These are phyloP conservation scores for Lerema accius DNA, from an alignment of 1,140 invertebrate genomes.

Conservation along the genomic window DNA sequence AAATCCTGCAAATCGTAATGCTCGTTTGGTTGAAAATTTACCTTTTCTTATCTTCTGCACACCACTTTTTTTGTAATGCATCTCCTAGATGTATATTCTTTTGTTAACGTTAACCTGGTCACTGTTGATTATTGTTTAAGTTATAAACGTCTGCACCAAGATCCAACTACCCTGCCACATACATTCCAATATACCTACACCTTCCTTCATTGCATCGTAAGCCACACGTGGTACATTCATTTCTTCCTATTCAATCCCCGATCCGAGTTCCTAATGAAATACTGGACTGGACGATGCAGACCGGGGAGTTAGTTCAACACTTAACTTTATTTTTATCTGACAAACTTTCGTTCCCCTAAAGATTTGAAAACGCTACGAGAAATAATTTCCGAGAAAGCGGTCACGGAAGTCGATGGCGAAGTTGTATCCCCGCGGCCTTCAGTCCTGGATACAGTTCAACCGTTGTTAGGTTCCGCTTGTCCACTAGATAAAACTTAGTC, in stretches of 20 bases:
- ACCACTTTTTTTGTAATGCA: too few relatives aligned
- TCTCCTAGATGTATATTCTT: too few relatives aligned
- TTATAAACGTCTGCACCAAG: too few relatives aligned
- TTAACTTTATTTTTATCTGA: conserved; percentile 24
- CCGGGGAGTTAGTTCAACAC: conserved; percentile 6
- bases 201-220: too few relatives aligned
- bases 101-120: too few relatives aligned
- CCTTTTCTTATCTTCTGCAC: too few relatives aligned
- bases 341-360: conserved; percentile 24
- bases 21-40: too few relatives aligned
- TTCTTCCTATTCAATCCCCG: conserved; percentile 1
- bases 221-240: background rate
- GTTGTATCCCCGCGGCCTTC: conserved; percentile 22
- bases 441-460: conserved; percentile 10
- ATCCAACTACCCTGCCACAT: too few relatives aligned
- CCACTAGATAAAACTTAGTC: conserved; percentile 3
- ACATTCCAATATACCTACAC: too few relatives aligned
- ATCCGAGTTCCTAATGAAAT: conserved; percentile 8
- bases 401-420: conserved; percentile 15
- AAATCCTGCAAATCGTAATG: too few relatives aligned
- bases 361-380: conserved; percentile 25
- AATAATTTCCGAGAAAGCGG: conserved; percentile 29
- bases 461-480: conserved; percentile 4
- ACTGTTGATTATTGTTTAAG: too few relatives aligned
- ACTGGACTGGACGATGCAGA: conserved; percentile 9